Evolutionary conservation across 1,140 invertebrate species (phyloP).

Genomic region (Polyergus mexicanus): DNA sequence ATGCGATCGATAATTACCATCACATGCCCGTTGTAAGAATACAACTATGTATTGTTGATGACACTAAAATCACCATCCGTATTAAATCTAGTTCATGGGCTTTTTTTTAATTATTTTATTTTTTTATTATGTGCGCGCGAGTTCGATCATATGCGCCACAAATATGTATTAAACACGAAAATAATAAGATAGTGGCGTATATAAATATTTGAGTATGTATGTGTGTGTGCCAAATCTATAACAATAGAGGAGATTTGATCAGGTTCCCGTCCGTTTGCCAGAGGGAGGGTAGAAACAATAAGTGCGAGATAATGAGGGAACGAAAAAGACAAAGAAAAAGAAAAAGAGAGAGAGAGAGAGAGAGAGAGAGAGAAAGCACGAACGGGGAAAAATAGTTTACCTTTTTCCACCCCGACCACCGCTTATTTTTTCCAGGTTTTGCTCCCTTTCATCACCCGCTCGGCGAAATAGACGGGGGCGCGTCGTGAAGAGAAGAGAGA

Average conservation of each 20-base stretch:
- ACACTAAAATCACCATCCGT: slow-evolving; percentile 77
- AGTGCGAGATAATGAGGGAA: background rate
- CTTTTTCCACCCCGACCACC: slow-evolving; percentile 66
- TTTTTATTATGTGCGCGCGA: slow-evolving; percentile 71
- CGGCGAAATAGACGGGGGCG: slow-evolving; percentile 80
- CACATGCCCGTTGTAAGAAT: slow-evolving; percentile 55
- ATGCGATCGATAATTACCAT: slow-evolving; percentile 68
- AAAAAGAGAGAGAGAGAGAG: slow-evolving; percentile 4
- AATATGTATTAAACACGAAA: slow-evolving; percentile 63
- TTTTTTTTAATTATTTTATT: no score
- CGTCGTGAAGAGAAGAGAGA: slow-evolving; percentile 67
- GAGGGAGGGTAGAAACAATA: background rate
- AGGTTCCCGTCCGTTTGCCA: background rate
- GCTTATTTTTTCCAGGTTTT: slow-evolving; percentile 77
- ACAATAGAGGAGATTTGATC: background rate
- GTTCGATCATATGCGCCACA: slow-evolving; percentile 76
- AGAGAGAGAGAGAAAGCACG: slow-evolving; percentile 44
- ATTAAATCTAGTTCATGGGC: slow-evolving; percentile 52
- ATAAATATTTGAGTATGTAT: background rate
- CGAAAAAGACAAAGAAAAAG: background rate
- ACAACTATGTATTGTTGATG: slow-evolving; percentile 73
- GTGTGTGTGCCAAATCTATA: background rate
- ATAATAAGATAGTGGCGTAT: slow-evolving; percentile 14
- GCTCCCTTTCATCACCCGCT: slow-evolving; percentile 78
- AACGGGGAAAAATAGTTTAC: slow-evolving; percentile 77